Base-by-base conservation (phyloP, 64 coral and sea anemone genomes). In the Trachythela sp. region DNA sequence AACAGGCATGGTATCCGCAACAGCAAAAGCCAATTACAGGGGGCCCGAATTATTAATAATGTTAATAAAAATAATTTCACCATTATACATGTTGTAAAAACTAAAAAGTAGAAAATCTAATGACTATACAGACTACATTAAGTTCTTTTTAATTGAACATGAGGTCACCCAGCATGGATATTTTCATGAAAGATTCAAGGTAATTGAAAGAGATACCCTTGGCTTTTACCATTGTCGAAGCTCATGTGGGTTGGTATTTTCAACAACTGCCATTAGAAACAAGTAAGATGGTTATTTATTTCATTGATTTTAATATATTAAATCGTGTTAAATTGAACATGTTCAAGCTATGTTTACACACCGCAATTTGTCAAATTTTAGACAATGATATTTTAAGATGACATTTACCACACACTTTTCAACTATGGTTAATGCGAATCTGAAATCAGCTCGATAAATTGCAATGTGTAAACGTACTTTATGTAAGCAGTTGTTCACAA, bases 191-290 rank as follows among this genome's bases (percentile, higher is more conserved):
- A 10, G 17, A 4, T 27, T 86, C 37, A 13, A 49, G 4, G 7
- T 17, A 20, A 50, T 60, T 39, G 90, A 92, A 37, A 50, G 90
- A 38, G 85, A n/a, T n/a, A n/a, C 45, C 18, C n/a, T 56, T 38
- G 91, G 91, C 14, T 92, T 87, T 24, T 92, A 88, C 75, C 77
- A 92, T 48, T 92, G 91, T 33, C 52, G 86, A 59, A 29, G 20
- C 14, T 67, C 36, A 40, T 92, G 91, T 67, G 76, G 86, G 39
- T 56, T 88, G 4, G 85, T 92, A 1, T 85, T 64, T 86, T 58
- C 71, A 14, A 88, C 91, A 35, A 87, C 37, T 33, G 37, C 85
- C 32, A 87, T 40, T 36, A 54, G 85, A 83, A 83, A 87, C 64
- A 52, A 40, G 90, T 86, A 37, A 36, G 75, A 35, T 35, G 20